Percentiles rank a stretch among this genome's conserved stretches.
Evolutionary conservation across 2,888 invertebrate species (phyloP).

Genomic region (Pheosia tremula): DNA sequence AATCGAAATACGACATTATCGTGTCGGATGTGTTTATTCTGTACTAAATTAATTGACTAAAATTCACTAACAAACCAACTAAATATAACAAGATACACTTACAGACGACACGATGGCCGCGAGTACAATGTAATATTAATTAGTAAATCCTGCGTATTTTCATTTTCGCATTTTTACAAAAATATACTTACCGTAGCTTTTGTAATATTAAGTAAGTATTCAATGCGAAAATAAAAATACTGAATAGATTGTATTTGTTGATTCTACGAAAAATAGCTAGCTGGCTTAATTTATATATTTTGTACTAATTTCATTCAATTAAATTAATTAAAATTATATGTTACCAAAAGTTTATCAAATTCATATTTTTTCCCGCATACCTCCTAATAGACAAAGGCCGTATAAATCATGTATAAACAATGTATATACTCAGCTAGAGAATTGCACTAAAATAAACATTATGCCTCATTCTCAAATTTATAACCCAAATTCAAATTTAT

Average conservation of each 20-base stretch:
- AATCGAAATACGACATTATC: slow-evolving; percentile 30
- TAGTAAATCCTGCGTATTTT: neutral
- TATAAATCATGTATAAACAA: too few relatives aligned
- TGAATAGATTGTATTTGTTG: slow-evolving; percentile 10
- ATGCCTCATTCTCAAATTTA: too few relatives aligned
- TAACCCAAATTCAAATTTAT: too few relatives aligned
- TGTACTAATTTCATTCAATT: neutral
- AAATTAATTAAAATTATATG: slow-evolving; percentile 2
- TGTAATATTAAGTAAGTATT: neutral
- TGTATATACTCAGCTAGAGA: too few relatives aligned
- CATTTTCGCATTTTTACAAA: neutral
- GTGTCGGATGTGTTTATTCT: slow-evolving; percentile 71
- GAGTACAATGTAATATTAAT: slow-evolving; percentile 1
- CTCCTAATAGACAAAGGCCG: too few relatives aligned
- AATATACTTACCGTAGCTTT: too few relatives aligned
- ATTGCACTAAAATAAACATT: too few relatives aligned
- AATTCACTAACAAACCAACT: slow-evolving; percentile 59
- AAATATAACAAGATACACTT: slow-evolving; percentile 16
- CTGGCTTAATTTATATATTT: slow-evolving; percentile 1
- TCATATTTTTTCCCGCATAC: too few relatives aligned
- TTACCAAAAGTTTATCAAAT: neutral
- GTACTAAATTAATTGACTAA: slow-evolving; percentile 75
- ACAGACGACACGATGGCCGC: slow-evolving; percentile 15
- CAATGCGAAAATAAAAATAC: slow-evolving; percentile 39
- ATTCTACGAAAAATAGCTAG: slow-evolving; percentile 16